phyloP scores from a whole-genome alignment of 2,113 vertebrate species.

The Apaloderma vittatum region DNA sequence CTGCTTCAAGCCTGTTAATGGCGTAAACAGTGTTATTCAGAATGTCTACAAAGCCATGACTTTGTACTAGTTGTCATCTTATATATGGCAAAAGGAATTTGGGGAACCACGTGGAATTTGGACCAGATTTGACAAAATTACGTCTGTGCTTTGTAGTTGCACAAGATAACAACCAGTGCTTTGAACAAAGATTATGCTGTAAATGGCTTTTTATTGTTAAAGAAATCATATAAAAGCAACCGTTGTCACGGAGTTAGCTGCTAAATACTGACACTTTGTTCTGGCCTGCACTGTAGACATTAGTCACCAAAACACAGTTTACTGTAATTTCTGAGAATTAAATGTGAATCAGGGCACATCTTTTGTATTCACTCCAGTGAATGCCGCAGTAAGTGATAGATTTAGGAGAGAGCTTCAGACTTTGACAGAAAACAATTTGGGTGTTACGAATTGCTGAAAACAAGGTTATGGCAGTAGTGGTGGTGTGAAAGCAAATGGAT shows the following conservation, averaged over 20 bases:
- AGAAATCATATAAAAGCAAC: background rate
- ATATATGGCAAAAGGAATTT: background rate
- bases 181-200: background rate
- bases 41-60: background rate
- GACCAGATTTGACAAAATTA: background rate
- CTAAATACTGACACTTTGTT: background rate
- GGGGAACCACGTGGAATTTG: background rate
- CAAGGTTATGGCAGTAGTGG: slow-evolving; percentile 6
- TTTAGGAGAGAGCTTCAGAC: slow-evolving; percentile 21
- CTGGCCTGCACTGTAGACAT: background rate
- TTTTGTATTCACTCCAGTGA: background rate
- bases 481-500: slow-evolving; percentile 44
- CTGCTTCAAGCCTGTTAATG: background rate
- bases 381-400: slow-evolving; percentile 27
- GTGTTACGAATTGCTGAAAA: slow-evolving; percentile 47
- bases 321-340: background rate
- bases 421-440: slow-evolving; percentile 40
- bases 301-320: background rate
- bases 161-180: background rate
- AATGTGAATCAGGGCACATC: background rate
- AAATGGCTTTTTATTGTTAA: background rate
- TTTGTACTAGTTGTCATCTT: background rate
- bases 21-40: background rate
- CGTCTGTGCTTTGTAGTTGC: background rate
- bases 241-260: background rate